Evolutionary conservation across 2,113 vertebrate species (phyloP).

Genomic region (Egretta garzetta): DNA sequence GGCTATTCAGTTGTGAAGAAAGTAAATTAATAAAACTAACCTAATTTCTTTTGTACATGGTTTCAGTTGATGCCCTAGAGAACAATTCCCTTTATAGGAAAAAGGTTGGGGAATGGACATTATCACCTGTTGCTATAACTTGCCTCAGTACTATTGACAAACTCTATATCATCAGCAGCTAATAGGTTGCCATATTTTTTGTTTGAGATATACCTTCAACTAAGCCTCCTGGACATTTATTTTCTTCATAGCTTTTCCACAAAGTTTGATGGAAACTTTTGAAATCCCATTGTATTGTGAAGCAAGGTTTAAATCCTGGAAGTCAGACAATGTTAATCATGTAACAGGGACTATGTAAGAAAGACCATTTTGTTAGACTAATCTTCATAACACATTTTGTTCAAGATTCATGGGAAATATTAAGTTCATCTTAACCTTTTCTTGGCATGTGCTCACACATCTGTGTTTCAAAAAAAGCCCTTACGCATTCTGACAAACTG

Average conservation of each 20-base stretch:
- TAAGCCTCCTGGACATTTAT: neutral
- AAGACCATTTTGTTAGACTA: neutral
- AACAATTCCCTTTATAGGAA: conserved; percentile 59
- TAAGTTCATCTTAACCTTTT: neutral
- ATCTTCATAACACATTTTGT: neutral
- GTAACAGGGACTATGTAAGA: neutral
- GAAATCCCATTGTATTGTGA: neutral
- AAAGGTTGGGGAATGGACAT: neutral
- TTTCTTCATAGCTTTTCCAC: neutral
- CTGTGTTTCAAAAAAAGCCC: neutral
- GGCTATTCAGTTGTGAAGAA: conserved; percentile 77
- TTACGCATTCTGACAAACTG: neutral
- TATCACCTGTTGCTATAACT: neutral
- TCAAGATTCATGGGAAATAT: neutral
- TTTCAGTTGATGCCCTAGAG: conserved; percentile 69
- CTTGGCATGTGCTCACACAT: neutral
- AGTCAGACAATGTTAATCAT: neutral
- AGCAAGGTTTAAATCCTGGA: neutral
- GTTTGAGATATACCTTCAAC: neutral
- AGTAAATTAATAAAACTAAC: conserved; percentile 83
- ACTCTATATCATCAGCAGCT: neutral
- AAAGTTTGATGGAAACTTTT: neutral
- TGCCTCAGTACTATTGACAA: conserved; percentile 16
- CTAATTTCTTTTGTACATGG: conserved; percentile 71
- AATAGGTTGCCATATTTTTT: neutral